These are phyloP conservation scores for Gyps fulvus DNA, from an alignment of 2,113 vertebrate genomes.

Conservation along the genomic window DNA sequence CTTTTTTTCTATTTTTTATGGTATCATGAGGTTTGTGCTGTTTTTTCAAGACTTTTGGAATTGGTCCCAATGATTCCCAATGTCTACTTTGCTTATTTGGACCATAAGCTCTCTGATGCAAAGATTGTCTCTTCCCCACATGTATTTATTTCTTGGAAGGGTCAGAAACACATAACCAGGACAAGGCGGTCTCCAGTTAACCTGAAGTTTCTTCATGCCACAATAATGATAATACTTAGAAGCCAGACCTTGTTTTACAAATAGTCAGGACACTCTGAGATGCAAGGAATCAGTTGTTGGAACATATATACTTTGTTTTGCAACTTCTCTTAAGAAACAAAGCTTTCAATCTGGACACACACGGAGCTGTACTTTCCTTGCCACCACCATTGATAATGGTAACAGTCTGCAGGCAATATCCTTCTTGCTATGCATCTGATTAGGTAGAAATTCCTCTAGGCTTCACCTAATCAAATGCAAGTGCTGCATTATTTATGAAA, in stretches of 20 bases:
- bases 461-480: constrained; percentile 61
- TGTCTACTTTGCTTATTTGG: neutral
- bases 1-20: neutral
- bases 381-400: neutral
- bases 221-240: neutral
- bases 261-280: neutral
- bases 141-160: neutral
- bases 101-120: neutral
- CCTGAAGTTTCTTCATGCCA: neutral
- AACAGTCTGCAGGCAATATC: constrained; percentile 48
- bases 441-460: constrained; percentile 54
- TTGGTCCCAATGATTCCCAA: neutral
- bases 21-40: neutral
- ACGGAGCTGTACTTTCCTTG: neutral
- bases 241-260: neutral
- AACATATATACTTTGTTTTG: neutral
- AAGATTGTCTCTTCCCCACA: neutral
- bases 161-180: neutral
- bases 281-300: neutral
- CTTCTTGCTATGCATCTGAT: constrained; percentile 50
- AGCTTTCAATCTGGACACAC: neutral
- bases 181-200: neutral
- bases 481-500: constrained; percentile 73
- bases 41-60: neutral
- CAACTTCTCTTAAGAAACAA: neutral